Conservation (phyloP, 2,797 vertebrate species). For the Gymnocypris eckloni region DNA sequence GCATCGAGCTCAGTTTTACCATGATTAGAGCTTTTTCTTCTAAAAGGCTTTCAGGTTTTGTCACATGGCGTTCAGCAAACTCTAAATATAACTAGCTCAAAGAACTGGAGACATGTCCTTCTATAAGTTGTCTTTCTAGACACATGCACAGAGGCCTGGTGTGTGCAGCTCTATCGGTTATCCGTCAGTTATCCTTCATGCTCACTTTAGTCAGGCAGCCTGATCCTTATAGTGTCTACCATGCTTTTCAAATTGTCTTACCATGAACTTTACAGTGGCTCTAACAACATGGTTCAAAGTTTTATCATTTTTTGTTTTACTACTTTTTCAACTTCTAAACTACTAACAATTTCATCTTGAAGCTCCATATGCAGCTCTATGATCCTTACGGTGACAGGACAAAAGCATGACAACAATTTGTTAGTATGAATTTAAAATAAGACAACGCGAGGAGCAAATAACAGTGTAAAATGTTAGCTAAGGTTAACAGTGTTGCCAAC, state of each 20-base stretch:
- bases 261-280: not conserved
- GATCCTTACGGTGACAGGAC: not conserved
- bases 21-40: constrained; percentile 1
- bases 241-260: not conserved
- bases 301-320: not conserved
- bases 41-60: constrained; percentile 15
- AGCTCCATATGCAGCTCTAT: not conserved
- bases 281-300: constrained; percentile 11
- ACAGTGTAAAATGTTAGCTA: too few relatives aligned
- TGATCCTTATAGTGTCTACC: not conserved
- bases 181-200: not conserved
- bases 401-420: too few relatives aligned
- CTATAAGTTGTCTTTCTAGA: not conserved
- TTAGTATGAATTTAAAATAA: too few relatives aligned
- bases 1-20: not conserved
- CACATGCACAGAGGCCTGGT: not conserved
- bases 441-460: too few relatives aligned
- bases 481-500: too few relatives aligned
- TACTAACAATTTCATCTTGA: too few relatives aligned
- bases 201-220: constrained; percentile 5
- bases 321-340: too few relatives aligned
- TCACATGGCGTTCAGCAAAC: constrained; percentile 2
- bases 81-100: constrained; percentile 11
- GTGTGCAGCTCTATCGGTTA: not conserved
- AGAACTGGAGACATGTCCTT: constrained; percentile 1